Conservation (phyloP, 2,888 invertebrate genomes). For the Argyresthia goedartella region DNA sequence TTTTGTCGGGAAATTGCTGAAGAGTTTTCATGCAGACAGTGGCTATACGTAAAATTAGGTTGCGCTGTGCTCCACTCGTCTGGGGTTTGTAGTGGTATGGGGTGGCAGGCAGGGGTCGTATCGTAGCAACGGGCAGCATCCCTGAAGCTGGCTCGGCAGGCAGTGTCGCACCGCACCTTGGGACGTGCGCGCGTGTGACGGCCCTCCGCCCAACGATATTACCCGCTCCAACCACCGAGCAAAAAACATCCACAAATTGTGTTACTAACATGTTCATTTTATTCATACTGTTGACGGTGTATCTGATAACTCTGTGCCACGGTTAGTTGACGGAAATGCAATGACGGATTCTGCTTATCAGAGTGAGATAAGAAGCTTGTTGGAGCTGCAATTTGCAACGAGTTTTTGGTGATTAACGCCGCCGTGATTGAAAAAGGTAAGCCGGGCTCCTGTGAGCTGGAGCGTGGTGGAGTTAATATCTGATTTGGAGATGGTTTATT, state of each 20-base stretch:
- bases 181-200: slow-evolving; percentile 33
- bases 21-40: slow-evolving; percentile 62
- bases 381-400: slow-evolving; percentile 15
- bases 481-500: no score
- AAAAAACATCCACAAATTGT: background rate
- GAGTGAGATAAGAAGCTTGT: slow-evolving; percentile 21
- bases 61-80: slow-evolving; percentile 39
- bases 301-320: slow-evolving; percentile 59
- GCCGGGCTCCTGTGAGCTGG: background rate
- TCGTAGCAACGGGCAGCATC: slow-evolving; percentile 67
- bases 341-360: slow-evolving; percentile 13
- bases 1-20: slow-evolving; percentile 53
- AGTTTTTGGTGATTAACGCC: slow-evolving; percentile 21
- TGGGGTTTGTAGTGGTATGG: slow-evolving; percentile 44
- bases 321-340: slow-evolving; percentile 26
- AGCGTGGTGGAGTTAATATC: no score
- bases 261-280: slow-evolving; percentile 50
- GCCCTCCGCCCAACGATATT: slow-evolving; percentile 12
- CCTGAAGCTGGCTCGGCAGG: slow-evolving; percentile 34
- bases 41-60: slow-evolving; percentile 63
- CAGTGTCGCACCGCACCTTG: slow-evolving; percentile 48
- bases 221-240: slow-evolving; percentile 6
- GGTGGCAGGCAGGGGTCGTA: slow-evolving; percentile 47
- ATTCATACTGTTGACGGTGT: slow-evolving; percentile 58
- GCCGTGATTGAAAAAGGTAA: slow-evolving; percentile 1